Base-by-base conservation (phyloP, 2,113 vertebrate genomes). In the Dipodomys merriami region DNA sequence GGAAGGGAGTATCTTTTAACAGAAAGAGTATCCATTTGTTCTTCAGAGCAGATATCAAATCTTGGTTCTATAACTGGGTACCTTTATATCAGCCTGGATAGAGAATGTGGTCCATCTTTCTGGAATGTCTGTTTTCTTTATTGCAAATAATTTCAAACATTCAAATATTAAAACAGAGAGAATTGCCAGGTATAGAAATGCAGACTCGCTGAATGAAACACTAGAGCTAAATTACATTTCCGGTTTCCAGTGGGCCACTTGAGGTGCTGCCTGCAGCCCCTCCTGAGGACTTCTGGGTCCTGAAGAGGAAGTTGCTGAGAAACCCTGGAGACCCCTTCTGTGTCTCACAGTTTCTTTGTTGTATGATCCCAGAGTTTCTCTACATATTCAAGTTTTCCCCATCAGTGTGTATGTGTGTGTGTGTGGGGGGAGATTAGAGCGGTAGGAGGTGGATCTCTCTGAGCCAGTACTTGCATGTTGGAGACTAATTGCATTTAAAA, bases 61-160 rank as follows among this genome's bases (percentile, higher is more conserved):
- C 19, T 88, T 91, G n/a, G n/a, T 91, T 93, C 64, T 93, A 83
- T 64, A 91, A 23, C 22, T 8, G 57, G 74, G 22, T 44, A 57
- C 5, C 7, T 29, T 29, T 44, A 5, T 2, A 12, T 84, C 22
- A 80, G n/a, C 39, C 22, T 46, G 19, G 44, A 33, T 12, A 46
- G 30, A 18, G 13, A 13, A 69, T 35, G 3, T 2, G 23, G 22
- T 29, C 0, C 82, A 12, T 77, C 30, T 88, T 91, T 39, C 9
- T 94, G 9, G 30, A 62, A 27, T 88, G 33, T 82, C 25, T 30
- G 12, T 65, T 81, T 90, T 73, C 69, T 73, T 79, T 12, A 57
- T 11, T 5, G 9, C 83, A 35, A 82, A 30, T 69, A 82, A 83
- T 71, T 87, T 65, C 77, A 88, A 93, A 57, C 16, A 78, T 35